A percentile compares a stretch with the other conserved stretches of the same genome.
phyloP scores from a whole-genome alignment of 2,797 vertebrate genomes.

The Nothura maculosa region DNA sequence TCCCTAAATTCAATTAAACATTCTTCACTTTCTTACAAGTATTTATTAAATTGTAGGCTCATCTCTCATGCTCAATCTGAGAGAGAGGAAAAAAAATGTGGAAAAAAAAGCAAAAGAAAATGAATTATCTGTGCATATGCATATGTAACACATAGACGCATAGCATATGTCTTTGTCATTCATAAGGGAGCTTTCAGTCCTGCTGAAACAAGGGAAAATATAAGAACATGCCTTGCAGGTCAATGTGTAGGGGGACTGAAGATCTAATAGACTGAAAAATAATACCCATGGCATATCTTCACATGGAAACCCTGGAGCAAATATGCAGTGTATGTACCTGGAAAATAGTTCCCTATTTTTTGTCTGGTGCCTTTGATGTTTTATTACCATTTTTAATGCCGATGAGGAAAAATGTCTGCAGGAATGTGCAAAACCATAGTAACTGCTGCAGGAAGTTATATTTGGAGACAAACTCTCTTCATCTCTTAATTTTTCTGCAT shows the following conservation, averaged over 20 bases:
- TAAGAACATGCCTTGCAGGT: not conserved
- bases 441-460: conserved; percentile 1
- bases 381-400: conserved; percentile 10
- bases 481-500: not conserved
- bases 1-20: not conserved
- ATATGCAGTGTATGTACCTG: not conserved
- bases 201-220: not conserved
- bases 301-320: not conserved
- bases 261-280: not conserved
- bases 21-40: not conserved
- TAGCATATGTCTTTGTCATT: not conserved
- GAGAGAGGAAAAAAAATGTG: not conserved
- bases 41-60: not conserved
- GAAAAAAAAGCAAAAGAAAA: not conserved
- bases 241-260: not conserved
- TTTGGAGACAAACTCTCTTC: not conserved
- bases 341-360: not conserved
- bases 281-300: not conserved
- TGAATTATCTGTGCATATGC: not conserved
- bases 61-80: not conserved
- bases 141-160: not conserved
- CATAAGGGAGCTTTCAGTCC: not conserved
- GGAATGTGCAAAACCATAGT: conserved; percentile 49
- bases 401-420: conserved; percentile 24
- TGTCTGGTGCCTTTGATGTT: conserved; percentile 23